Evolutionary conservation across 1,140 invertebrate genomes (phyloP).

Genomic region (Heliconius congener): DNA sequence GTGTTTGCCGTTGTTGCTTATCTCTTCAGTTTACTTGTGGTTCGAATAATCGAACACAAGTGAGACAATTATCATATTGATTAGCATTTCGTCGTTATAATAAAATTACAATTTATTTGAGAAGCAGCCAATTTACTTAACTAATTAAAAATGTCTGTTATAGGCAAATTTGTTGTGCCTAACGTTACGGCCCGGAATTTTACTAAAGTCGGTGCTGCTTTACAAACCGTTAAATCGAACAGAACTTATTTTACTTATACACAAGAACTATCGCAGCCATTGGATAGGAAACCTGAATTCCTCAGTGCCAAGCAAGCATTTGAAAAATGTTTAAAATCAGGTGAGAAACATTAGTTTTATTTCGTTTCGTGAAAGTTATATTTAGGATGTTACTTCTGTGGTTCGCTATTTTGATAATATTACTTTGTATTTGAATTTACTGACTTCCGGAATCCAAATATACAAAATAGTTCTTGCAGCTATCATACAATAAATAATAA

Average conservation of each 20-base stretch:
- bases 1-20: background rate
- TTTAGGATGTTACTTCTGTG: background rate
- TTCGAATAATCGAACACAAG: constrained; percentile 18
- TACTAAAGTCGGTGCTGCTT: constrained; percentile 56
- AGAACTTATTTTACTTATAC: constrained; percentile 82
- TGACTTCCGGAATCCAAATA: background rate
- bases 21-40: constrained; percentile 1
- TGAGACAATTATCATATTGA: background rate
- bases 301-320: constrained; percentile 79
- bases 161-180: constrained; percentile 65
- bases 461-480: background rate
- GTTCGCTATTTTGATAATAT: background rate
- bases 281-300: constrained; percentile 77
- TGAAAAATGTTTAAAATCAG: constrained; percentile 81
- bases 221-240: constrained; percentile 59
- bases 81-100: background rate
- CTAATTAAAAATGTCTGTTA: constrained; percentile 60
- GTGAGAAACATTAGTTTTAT: constrained; percentile 55
- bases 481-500: too few species aligned
- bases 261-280: constrained; percentile 81
- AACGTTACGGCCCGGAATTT: constrained; percentile 58
- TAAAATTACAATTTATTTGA: background rate
- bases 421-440: background rate
- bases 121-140: constrained; percentile 1
- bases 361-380: constrained; percentile 3